Evolutionary conservation across 2,888 invertebrate genomes (phyloP).

Genomic region (Mechanitis messenoides): DNA sequence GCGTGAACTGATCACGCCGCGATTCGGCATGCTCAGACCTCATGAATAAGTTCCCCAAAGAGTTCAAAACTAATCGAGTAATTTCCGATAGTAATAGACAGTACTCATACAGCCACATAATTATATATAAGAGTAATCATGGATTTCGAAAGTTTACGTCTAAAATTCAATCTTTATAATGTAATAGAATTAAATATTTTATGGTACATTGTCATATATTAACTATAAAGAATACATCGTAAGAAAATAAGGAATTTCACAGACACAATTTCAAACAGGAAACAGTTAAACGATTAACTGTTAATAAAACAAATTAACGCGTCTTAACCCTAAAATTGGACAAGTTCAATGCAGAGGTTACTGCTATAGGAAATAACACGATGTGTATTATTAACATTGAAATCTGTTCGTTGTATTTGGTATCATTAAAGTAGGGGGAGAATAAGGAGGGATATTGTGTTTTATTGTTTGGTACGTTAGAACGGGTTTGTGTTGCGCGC

Average conservation of each 20-base stretch:
- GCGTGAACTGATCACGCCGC: too few species aligned
- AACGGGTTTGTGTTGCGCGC: conserved; percentile 47
- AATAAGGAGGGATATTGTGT: conserved; percentile 49
- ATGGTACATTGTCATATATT: neutral
- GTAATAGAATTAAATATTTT: too few species aligned
- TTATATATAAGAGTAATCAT: too few species aligned
- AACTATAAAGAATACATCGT: neutral
- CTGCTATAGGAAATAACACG: conserved; percentile 73
- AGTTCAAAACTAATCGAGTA: too few species aligned
- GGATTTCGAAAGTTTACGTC: too few species aligned
- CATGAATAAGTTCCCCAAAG: too few species aligned
- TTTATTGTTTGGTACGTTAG: conserved; percentile 49
- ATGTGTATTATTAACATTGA: conserved; percentile 75
- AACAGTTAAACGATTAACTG: conserved; percentile 67
- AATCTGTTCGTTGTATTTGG: conserved; percentile 74
- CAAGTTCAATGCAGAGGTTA: conserved; percentile 75
- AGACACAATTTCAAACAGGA: conserved; percentile 58
- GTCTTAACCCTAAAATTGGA: conserved; percentile 74
- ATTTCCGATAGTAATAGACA: too few species aligned
- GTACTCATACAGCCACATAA: too few species aligned
- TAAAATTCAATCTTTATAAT: too few species aligned
- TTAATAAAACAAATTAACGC: conserved; percentile 75
- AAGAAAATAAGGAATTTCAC: conserved; percentile 47
- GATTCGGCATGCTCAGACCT: too few species aligned
- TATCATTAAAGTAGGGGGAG: conserved; percentile 64